Conservation (phyloP, 2,888 invertebrate species). For the Ganaspis brasiliensis region DNA sequence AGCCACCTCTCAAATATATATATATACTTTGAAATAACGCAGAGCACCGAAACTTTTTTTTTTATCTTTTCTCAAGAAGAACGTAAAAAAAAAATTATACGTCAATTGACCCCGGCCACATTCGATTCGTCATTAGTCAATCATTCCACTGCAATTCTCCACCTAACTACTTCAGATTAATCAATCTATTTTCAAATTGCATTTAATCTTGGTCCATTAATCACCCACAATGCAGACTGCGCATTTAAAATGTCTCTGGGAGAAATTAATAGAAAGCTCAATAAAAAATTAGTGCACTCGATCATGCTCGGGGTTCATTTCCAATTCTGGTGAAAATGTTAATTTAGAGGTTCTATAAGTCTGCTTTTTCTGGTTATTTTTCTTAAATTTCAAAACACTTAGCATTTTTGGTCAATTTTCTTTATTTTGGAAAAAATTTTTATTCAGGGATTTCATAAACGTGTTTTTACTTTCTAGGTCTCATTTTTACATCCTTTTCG, state of each 20-base stretch:
- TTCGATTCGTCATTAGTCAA: slow-evolving; percentile 19
- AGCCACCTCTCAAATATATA: slow-evolving; percentile 5
- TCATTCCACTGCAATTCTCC: slow-evolving; percentile 2
- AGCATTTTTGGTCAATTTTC: too few relatives aligned
- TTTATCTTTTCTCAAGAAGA: neutral
- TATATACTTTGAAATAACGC: slow-evolving; percentile 52
- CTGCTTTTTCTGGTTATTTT: too few relatives aligned
- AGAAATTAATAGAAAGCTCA: neutral
- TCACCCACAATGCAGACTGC: neutral
- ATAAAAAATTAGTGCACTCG: neutral
- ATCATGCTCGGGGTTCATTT: too few relatives aligned
- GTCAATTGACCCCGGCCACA: slow-evolving; percentile 58
- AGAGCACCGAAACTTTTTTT: neutral
- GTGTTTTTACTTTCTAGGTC: too few relatives aligned
- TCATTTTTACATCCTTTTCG: too few relatives aligned
- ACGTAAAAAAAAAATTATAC: slow-evolving; percentile 40
- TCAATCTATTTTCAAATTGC: slow-evolving; percentile 8
- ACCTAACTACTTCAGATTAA: slow-evolving; percentile 5
- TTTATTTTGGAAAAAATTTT: too few relatives aligned
- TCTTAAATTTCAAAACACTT: too few relatives aligned
- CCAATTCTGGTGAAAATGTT: too few relatives aligned
- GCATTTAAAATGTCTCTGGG: neutral
- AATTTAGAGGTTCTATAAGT: too few relatives aligned
- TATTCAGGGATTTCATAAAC: too few relatives aligned
- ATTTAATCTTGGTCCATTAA: slow-evolving; percentile 18